These are phyloP conservation scores for Tragelaphus imberbis DNA, from an alignment of 2,113 vertebrate species.

Conservation along the genomic window DNA sequence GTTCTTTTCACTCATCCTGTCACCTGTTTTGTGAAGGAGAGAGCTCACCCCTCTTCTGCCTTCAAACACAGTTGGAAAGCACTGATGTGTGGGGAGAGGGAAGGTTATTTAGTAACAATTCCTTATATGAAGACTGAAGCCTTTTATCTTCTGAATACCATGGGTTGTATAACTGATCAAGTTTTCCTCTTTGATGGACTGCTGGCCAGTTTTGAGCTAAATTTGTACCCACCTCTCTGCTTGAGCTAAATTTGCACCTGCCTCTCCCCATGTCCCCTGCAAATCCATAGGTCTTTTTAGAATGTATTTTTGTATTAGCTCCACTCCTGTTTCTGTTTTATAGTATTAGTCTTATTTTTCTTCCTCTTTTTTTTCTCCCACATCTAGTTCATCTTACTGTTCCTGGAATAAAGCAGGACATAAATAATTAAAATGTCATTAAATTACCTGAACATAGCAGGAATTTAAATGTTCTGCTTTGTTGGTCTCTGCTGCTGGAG, in stretches of 20 bases:
- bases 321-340: not conserved
- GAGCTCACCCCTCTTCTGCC: not conserved
- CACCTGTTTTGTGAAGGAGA: not conserved
- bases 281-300: not conserved
- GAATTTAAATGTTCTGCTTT: not conserved
- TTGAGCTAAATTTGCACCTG: not conserved
- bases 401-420: constrained; percentile 8
- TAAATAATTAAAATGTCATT: constrained; percentile 27
- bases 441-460: not conserved
- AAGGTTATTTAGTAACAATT: not conserved
- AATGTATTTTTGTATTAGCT: not conserved
- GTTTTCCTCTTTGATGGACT: not conserved
- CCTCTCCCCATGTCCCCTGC: not conserved
- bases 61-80: not conserved
- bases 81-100: not conserved
- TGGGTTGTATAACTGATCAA: not conserved
- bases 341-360: not conserved
- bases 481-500: not conserved
- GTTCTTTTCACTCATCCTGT: not conserved
- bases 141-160: not conserved
- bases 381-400: not conserved
- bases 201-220: not conserved
- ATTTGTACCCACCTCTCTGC: not conserved
- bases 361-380: not conserved
- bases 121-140: not conserved